Base-by-base conservation (phyloP, 2,797 vertebrate species). In the Phylloscopus collybita region DNA sequence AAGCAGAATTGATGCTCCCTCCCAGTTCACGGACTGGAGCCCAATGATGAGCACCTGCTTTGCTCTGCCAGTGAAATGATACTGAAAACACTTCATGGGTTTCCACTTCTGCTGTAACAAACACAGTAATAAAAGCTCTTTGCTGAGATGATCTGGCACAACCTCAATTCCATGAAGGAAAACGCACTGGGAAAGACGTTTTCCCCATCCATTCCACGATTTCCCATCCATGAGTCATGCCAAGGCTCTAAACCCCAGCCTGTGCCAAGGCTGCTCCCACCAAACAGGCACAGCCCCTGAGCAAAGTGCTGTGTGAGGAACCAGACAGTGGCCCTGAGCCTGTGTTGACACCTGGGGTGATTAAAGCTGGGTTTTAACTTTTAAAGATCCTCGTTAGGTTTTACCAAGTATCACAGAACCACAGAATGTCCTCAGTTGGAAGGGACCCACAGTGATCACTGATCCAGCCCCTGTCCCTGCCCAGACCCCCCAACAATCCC, bases 271-370 rank as follows among this genome's bases (percentile, higher is more conserved):
- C 49, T 74, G 91, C 73, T 79, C 50, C 54, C 74, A 65, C 38
- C 45, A 47, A 17, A 22, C 50, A 5, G 1, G 7, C 49, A 4
- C 38, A 59, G 57, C 51, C 73, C 42, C 64, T 26, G 40, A 51
- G 38, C 44, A 47, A 22, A 0, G 10, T 2, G 15, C 42, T 19
- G n/a, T 1, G 32, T 3, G 53, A 78, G 26, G 29, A 74, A 36
- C 49, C 38, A 6, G 14, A 75, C 61, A 50, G 21, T 2, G 2
- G 29, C 40, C 75, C 40, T 7, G 4, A 49, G 16, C 25, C 32
- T 10, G 1, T 1, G 13, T 7, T 10, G 17, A 47, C 3, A 1
- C 3, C 1, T 1, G 40, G 59, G 21, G 13, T 8, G 30, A 60
- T 26, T 45, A 25, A 64, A 86, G 49, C 9, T 29, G 34, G 20